Percentiles rank a stretch among this genome's conserved stretches.
Conservation (phyloP, 1,140 invertebrate species). For the Neotoxoptera formosana region DNA sequence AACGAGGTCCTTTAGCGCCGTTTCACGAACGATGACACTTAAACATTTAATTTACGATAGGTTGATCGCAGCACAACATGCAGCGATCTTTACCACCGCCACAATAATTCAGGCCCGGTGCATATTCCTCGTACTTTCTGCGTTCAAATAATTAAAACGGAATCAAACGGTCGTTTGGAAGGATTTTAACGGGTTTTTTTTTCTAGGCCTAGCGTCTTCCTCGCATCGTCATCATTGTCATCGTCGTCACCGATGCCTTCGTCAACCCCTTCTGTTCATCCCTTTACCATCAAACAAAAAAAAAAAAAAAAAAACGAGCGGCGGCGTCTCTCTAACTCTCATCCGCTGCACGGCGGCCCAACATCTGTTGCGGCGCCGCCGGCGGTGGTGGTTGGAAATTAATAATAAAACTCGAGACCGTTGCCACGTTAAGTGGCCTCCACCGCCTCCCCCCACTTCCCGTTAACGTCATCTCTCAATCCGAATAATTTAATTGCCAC, state of each 20-base stretch:
- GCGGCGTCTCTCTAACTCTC: not conserved
- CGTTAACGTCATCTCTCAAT: conserved; percentile 33
- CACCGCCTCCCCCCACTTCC: not conserved
- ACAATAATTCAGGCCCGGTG: not conserved
- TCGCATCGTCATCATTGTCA: not conserved
- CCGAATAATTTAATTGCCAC: conserved; percentile 55
- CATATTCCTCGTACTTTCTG: not conserved
- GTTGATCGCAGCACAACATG: not conserved
- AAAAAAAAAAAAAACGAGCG: not conserved
- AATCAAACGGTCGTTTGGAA: conserved; percentile 22
- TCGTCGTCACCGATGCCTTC: not conserved
- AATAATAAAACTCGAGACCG: conserved; percentile 55
- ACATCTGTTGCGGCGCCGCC: conserved; percentile 48
- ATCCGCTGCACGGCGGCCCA: conserved; percentile 6
- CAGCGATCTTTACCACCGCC: not conserved
- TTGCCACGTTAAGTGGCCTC: conserved; percentile 40
- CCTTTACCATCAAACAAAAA: not conserved
- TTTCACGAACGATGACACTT: not conserved
- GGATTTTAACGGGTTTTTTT: conserved; percentile 33
- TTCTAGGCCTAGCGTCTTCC: not conserved
- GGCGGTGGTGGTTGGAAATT: conserved; percentile 42
- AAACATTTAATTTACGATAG: not conserved
- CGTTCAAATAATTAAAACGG: not conserved
- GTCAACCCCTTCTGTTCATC: not conserved
- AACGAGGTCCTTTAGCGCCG: not conserved